A percentile compares a stretch with the other conserved stretches of the same genome.
phyloP scores from a whole-genome alignment of 2,113 vertebrate genomes.

The Hydropotes inermis region DNA sequence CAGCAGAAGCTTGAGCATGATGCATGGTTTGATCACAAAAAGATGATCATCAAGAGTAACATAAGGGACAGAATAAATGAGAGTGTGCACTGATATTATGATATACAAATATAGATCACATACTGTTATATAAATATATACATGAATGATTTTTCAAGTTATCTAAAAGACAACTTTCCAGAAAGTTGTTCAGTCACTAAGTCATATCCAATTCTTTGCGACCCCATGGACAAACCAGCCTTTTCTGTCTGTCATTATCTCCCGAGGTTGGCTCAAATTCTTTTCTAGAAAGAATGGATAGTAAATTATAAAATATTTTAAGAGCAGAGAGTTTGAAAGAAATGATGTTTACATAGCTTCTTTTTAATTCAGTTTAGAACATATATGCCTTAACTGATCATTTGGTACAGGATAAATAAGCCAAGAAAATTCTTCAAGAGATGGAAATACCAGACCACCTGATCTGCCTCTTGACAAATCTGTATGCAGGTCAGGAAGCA shows the following conservation, averaged over 20 bases:
- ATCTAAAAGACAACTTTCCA: not conserved
- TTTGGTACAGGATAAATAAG: not conserved
- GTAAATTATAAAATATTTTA: not conserved
- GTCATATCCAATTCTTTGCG: too few species aligned
- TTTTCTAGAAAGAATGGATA: not conserved
- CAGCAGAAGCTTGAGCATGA: not conserved
- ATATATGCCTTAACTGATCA: not conserved
- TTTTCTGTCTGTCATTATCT: too few species aligned
- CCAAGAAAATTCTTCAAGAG: too few species aligned
- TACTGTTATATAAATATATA: not conserved
- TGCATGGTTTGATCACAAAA: not conserved
- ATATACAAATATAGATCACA: not conserved
- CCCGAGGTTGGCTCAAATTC: too few species aligned
- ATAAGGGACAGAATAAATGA: not conserved
- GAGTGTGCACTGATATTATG: not conserved
- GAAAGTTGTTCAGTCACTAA: too few species aligned
- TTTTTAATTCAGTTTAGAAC: not conserved
- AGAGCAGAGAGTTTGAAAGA: not conserved
- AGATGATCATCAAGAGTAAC: not conserved
- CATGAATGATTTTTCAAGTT: not conserved
- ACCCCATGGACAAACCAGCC: too few species aligned
- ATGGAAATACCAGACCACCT: too few species aligned
- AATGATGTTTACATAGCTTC: not conserved
- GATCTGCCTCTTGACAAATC: too few species aligned
- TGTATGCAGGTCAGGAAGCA: too few species aligned